Evolutionary conservation across 2,888 invertebrate genomes (phyloP), one percentile per base, ranked within the genome.

Genomic region (Drosophila acutilabella): DNA sequence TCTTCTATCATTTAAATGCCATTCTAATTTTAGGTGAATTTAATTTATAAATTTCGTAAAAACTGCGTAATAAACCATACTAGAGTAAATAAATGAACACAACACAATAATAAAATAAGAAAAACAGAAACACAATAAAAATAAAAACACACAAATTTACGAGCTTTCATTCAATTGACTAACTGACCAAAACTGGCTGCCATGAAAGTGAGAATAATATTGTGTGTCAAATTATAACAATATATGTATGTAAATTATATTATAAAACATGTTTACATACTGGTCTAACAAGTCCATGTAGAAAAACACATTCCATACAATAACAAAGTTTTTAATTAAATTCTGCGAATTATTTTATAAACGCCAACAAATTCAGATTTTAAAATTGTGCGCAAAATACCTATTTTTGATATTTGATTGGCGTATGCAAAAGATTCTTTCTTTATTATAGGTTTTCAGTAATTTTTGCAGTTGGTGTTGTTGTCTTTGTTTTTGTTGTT

Each of bases 321-420:
- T 72, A 79, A 74, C 62, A 76, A 69, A 68, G 57, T 69, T 81
- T 84, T 80, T 84, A 84, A 84, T 84, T 84, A 84, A 81, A 87
- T 64, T 64, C 56, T 51, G 69, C 59, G 74, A 80, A 83, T 83
- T 69, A 82, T 75, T 82, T 82, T 65, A 71, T 59, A 61, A 70
- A 53, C 56, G 68, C 42, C 30, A 76, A 65, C 50, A 40, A 45
- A 45, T 64, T 81, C 69, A 71, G 84, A 84, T 81, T 87, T 72
- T 64, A 60, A 44, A 10, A n/a, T 18, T 58, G 45, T 40, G 40
- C 50, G 40, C 16, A 57, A 44, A 50, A 67, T 26, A 30, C 20
- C 4, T 54, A 45, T 66, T 66, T 81, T 74, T 73, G 61, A 81
- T 80, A 72, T 87, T 81, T 81, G 84, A 83, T 83, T 83, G 84